These are phyloP conservation scores for Callipepla californica DNA, from an alignment of 2,113 vertebrate genomes.

Conservation along the genomic window DNA sequence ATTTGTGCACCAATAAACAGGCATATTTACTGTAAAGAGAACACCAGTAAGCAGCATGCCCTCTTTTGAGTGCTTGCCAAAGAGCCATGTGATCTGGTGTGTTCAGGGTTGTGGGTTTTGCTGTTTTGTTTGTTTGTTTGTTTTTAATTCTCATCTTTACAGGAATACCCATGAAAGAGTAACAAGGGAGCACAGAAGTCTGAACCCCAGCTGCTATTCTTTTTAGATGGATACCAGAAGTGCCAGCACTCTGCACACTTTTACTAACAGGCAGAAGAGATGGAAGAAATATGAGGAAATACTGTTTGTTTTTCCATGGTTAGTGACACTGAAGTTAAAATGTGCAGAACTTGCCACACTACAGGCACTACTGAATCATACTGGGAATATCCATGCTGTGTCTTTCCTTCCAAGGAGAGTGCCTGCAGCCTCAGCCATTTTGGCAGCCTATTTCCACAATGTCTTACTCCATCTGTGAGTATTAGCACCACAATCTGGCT, in stretches of 20 bases:
- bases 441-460: neutral
- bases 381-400: neutral
- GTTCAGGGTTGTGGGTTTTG: neutral
- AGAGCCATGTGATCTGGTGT: neutral
- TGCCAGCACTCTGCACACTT: neutral
- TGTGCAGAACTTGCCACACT: neutral
- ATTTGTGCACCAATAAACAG: neutral
- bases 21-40: neutral
- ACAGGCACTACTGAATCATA: neutral
- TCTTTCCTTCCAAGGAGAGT: neutral
- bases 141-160: neutral
- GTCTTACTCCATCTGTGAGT: neutral
- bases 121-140: neutral
- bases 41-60: neutral
- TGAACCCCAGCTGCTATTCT: conserved; percentile 28
- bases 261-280: neutral
- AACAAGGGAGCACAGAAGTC: neutral
- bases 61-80: neutral
- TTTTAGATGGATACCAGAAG: conserved; percentile 21
- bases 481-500: neutral
- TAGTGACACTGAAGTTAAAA: neutral
- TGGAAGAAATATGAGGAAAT: neutral
- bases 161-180: neutral
- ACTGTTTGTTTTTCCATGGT: neutral
- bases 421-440: neutral